Conservation (phyloP, 2,113 vertebrate genomes). For the Aleadryas rufinucha region DNA sequence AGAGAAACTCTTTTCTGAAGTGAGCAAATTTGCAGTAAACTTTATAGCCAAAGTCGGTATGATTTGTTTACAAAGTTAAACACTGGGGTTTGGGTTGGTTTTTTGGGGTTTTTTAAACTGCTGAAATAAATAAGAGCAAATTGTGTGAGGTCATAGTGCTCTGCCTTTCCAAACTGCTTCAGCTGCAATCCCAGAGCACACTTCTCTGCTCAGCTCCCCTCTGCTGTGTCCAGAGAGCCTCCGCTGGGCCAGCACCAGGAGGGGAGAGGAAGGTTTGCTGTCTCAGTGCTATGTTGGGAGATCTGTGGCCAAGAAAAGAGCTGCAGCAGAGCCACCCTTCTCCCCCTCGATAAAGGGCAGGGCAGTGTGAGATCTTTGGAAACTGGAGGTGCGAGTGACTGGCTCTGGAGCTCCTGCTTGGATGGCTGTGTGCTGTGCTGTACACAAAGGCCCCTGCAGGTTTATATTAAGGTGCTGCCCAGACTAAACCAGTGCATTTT, state of each 20-base stretch:
- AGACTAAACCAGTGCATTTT: conserved; percentile 69
- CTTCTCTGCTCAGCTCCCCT: neutral
- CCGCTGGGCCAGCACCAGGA: neutral
- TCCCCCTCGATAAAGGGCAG: neutral
- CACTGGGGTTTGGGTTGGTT: neutral
- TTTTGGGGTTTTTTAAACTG: neutral
- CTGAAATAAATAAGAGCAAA: conserved; percentile 45
- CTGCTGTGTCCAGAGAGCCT: neutral
- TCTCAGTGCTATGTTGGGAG: neutral
- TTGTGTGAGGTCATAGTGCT: conserved; percentile 13
- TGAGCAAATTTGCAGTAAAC: conserved; percentile 26
- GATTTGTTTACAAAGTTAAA: conserved; percentile 43
- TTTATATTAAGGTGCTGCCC: conserved; percentile 71
- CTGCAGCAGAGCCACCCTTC: neutral
- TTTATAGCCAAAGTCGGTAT: conserved; percentile 31
- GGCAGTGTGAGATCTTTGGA: neutral
- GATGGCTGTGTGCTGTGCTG: conserved; percentile 48
- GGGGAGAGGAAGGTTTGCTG: neutral
- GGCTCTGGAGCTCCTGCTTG: conserved; percentile 38
- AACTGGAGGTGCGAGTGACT: neutral
- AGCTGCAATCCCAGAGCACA: conserved; percentile 27
- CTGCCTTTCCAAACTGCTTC: conserved; percentile 39
- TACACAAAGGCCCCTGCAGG: conserved; percentile 64
- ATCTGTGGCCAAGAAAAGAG: neutral
- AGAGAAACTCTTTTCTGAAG: neutral